These are phyloP conservation scores for Pyrgus malvae DNA, from an alignment of 2,888 invertebrate genomes.

Conservation along the genomic window DNA sequence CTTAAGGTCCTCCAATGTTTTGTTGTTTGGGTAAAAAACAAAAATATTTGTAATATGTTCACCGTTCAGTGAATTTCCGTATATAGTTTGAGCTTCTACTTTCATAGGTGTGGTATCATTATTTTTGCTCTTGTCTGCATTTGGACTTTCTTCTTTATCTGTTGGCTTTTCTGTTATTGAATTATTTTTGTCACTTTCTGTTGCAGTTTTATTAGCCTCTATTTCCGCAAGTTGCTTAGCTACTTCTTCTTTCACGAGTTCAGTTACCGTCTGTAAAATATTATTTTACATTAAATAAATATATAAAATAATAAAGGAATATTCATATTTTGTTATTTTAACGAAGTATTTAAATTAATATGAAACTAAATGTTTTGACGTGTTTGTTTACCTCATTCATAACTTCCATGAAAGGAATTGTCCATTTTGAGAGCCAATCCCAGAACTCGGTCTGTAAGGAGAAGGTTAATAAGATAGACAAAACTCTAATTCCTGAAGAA, in stretches of 20 bases:
- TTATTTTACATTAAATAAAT: not conserved
- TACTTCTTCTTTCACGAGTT: slow-evolving; percentile 32
- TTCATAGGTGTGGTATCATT: slow-evolving; percentile 18
- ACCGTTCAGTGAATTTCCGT: slow-evolving; percentile 50
- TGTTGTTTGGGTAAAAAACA: slow-evolving; percentile 47
- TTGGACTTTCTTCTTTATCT: not conserved
- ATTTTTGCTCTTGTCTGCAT: not conserved
- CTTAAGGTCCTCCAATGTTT: not conserved
- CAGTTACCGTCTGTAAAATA: slow-evolving; percentile 22
- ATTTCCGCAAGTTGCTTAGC: slow-evolving; percentile 21
- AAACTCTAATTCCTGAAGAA: not conserved
- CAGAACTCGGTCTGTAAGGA: slow-evolving; percentile 33
- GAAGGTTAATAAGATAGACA: not conserved
- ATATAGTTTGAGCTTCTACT: slow-evolving; percentile 44
- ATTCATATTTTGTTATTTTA: too few relatives aligned
- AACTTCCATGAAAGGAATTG: slow-evolving; percentile 29
- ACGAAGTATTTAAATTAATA: too few relatives aligned
- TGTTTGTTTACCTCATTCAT: slow-evolving; percentile 30
- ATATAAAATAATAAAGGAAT: too few relatives aligned
- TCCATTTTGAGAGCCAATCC: slow-evolving; percentile 37
- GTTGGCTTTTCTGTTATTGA: not conserved
- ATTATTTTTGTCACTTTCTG: not conserved
- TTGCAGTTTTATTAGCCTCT: not conserved
- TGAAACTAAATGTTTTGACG: not conserved
- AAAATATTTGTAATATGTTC: slow-evolving; percentile 59